These are phyloP conservation scores for Stenurella melanura DNA, from an alignment of 2,888 invertebrate genomes.

Conservation along the genomic window DNA sequence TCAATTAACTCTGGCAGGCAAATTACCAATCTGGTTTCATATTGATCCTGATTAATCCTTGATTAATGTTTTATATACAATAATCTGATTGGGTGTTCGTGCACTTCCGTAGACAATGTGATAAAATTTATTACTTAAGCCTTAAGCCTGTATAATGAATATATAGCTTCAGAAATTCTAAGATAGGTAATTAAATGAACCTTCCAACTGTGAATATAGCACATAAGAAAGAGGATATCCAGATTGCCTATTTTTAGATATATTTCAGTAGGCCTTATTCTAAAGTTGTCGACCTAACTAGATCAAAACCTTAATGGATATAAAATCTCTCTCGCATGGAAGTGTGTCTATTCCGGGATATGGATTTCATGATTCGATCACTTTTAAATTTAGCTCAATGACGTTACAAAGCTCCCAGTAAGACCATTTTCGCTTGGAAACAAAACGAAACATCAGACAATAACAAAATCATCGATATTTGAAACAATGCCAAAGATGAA, in stretches of 20 bases:
- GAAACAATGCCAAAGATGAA: neutral
- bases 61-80: slow-evolving; percentile 6
- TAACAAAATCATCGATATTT: neutral
- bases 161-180: neutral
- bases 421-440: neutral
- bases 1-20: slow-evolving; percentile 28
- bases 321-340: neutral
- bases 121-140: slow-evolving; percentile 17
- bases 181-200: neutral
- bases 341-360: neutral
- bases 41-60: slow-evolving; percentile 9
- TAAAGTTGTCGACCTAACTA: neutral
- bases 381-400: neutral
- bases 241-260: neutral
- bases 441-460: neutral
- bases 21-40: slow-evolving; percentile 1
- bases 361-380: slow-evolving; percentile 4
- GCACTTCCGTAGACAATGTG: slow-evolving; percentile 9
- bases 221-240: neutral
- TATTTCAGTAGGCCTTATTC: neutral
- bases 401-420: slow-evolving; percentile 3
- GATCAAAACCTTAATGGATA: neutral
- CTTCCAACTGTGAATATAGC: neutral
- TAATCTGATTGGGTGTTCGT: slow-evolving; percentile 16
- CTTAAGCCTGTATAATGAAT: slow-evolving; percentile 5